phyloP scores from a whole-genome alignment of 2,888 invertebrate genomes.

The Apotomis betuletana region DNA sequence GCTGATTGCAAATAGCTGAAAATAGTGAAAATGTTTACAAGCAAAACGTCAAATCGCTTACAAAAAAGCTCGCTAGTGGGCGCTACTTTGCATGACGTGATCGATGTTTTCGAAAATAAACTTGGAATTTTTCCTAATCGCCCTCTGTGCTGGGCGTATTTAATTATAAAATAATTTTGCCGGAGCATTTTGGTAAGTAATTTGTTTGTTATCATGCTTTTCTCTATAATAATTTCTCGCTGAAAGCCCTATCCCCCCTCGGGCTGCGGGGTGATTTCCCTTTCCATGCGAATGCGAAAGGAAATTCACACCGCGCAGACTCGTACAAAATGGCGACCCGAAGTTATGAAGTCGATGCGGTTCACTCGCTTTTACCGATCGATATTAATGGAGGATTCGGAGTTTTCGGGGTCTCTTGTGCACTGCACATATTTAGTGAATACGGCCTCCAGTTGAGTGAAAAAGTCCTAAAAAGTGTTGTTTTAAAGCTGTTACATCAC shows the following conservation, averaged over 20 bases:
- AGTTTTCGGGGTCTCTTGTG: constrained; percentile 78
- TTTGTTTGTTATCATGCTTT: constrained; percentile 42
- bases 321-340: constrained; percentile 87
- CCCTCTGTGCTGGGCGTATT: constrained; percentile 54
- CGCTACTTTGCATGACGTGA: constrained; percentile 69
- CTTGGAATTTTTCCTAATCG: constrained; percentile 72
- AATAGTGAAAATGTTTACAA: constrained; percentile 55
- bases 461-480: constrained; percentile 78
- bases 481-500: constrained; percentile 81
- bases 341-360: constrained; percentile 79
- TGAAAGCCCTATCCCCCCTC: constrained; percentile 73
- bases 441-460: constrained; percentile 72
- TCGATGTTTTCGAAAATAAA: constrained; percentile 82
- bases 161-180: constrained; percentile 55
- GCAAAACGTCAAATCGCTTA: constrained; percentile 65
- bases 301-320: constrained; percentile 85
- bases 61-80: constrained; percentile 66
- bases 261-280: constrained; percentile 78
- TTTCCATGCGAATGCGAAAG: constrained; percentile 70
- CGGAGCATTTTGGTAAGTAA: constrained; percentile 65
- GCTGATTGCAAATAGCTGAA: constrained; percentile 32
- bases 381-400: constrained; percentile 84
- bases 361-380: constrained; percentile 84
- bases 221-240: constrained; percentile 49
- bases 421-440: constrained; percentile 72